Evolutionary conservation across 1,140 invertebrate species (phyloP).

Genomic region (Drosophila kurseongensis): DNA sequence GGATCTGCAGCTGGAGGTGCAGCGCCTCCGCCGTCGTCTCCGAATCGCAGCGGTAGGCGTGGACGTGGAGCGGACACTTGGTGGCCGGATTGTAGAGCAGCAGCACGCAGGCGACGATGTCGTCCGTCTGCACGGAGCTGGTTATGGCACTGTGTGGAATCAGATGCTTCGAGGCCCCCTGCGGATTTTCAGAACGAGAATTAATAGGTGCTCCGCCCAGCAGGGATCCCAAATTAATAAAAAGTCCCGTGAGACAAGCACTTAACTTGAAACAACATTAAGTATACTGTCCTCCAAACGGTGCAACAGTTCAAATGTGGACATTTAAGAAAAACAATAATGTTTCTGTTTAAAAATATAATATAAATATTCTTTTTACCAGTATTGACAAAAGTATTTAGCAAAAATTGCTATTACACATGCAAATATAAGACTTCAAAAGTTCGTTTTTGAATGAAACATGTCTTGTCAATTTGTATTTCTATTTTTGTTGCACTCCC

Average conservation of each 20-base stretch:
- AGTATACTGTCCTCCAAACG: too few species aligned
- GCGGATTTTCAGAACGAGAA: background rate
- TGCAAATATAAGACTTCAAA: too few species aligned
- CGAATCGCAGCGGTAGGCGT: conserved; percentile 97
- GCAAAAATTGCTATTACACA: too few species aligned
- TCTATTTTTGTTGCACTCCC: too few species aligned
- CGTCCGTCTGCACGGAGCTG: conserved; percentile 93
- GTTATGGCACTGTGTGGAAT: conserved; percentile 97
- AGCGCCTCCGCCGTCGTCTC: conserved; percentile 95
- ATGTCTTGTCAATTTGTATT: too few species aligned
- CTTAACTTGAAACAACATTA: background rate
- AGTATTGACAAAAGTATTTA: too few species aligned
- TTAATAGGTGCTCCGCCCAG: background rate
- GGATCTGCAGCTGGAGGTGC: conserved; percentile 91
- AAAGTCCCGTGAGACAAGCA: background rate
- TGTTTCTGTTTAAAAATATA: too few species aligned
- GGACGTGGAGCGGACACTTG: conserved; percentile 94
- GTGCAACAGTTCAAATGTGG: too few species aligned
- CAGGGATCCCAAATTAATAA: background rate
- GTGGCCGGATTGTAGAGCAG: conserved; percentile 96
- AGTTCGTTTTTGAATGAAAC: too few species aligned
- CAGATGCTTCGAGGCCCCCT: conserved; percentile 94
- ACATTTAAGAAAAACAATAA: too few species aligned
- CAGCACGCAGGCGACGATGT: conserved; percentile 95
- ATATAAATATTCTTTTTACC: too few species aligned